Conservation (phyloP, 2,888 invertebrate species). For the Pollenia angustigena region DNA sequence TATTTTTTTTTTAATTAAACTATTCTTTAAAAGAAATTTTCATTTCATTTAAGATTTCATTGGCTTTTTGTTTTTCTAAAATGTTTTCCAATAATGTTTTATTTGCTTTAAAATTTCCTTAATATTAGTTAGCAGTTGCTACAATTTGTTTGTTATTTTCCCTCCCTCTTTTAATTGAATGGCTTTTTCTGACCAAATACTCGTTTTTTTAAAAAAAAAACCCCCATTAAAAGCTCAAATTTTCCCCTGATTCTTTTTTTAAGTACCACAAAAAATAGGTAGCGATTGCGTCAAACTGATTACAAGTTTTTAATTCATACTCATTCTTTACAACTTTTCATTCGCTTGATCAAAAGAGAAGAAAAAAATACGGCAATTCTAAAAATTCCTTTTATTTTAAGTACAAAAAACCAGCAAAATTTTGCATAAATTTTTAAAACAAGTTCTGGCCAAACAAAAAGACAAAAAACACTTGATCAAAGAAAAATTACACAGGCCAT, state of each 20-base stretch:
- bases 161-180: neutral
- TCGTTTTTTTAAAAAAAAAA: neutral
- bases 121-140: neutral
- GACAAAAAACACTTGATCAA: conserved; percentile 61
- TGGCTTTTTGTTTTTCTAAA: too few relatives aligned
- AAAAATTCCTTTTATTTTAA: conserved; percentile 26
- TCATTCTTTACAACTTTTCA: neutral
- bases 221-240: conserved; percentile 1
- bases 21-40: too few relatives aligned
- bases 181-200: neutral
- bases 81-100: too few relatives aligned
- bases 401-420: conserved; percentile 28
- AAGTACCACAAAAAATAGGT: neutral
- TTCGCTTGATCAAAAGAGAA: neutral
- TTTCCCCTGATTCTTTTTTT: neutral
- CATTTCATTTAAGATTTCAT: too few relatives aligned
- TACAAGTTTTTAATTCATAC: conserved; percentile 36
- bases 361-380: conserved; percentile 27
- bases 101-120: too few relatives aligned
- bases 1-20: too few relatives aligned
- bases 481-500: conserved; percentile 64
- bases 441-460: conserved; percentile 37
- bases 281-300: conserved; percentile 37
- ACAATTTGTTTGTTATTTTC: neutral
- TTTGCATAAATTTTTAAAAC: conserved; percentile 41